Conservation (phyloP, 2,888 invertebrate species). For the Tachina grossa region DNA sequence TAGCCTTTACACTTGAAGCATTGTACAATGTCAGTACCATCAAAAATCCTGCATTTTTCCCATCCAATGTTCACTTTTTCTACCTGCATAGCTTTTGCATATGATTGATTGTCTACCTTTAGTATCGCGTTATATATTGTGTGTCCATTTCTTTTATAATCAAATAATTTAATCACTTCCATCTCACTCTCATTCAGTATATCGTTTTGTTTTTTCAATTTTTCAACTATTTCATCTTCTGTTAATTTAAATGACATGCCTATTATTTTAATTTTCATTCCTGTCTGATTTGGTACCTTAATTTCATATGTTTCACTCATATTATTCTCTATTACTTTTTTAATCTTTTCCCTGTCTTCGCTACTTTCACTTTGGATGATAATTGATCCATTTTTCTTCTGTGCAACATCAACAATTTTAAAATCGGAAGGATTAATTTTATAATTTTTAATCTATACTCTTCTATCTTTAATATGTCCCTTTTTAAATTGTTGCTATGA, state of each 20-base stretch:
- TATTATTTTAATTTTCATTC: not conserved
- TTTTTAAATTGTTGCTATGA: no score
- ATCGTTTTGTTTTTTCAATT: not conserved
- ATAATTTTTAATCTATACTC: no score
- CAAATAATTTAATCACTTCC: not conserved
- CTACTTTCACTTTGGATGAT: not conserved
- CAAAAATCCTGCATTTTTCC: not conserved
- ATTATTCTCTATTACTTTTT: not conserved
- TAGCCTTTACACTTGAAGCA: not conserved
- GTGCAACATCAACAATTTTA: conserved; percentile 24
- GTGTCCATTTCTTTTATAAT: no score
- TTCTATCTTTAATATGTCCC: no score
- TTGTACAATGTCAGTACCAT: not conserved
- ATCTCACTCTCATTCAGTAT: not conserved
- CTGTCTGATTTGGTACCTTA: not conserved
- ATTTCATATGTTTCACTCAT: not conserved
- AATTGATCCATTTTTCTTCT: conserved; percentile 11
- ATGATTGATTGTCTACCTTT: not conserved
- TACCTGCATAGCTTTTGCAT: not conserved
- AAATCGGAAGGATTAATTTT: not conserved
- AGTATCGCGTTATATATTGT: not conserved
- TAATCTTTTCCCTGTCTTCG: conserved; percentile 33
- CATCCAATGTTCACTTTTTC: not conserved
- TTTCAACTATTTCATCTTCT: not conserved
- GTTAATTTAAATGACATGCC: not conserved